Evolutionary conservation across 30 jellyfish, hydroid and myxozoan species (phyloP).

Genomic region (Sanderia malayensis): DNA sequence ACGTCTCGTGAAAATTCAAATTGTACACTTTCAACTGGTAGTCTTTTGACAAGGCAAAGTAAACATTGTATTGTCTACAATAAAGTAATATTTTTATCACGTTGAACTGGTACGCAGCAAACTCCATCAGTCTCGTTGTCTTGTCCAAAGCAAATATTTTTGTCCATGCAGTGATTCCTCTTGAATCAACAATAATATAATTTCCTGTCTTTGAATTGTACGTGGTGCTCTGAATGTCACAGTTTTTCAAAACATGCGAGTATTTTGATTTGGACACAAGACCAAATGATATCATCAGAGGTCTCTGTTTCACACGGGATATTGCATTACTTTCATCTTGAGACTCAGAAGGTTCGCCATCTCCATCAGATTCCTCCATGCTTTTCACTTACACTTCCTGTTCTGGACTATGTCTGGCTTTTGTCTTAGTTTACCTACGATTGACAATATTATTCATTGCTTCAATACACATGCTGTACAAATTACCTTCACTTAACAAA

Average conservation of each 20-base stretch:
- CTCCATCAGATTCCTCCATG: neutral
- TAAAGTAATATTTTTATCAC: slow-evolving; percentile 48
- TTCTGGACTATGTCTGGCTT: too few relatives aligned
- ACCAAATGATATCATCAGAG: slow-evolving; percentile 55
- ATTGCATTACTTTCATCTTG: slow-evolving; percentile 4
- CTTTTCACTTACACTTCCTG: too few relatives aligned
- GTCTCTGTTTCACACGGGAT: slow-evolving; percentile 7
- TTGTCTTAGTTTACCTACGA: too few relatives aligned
- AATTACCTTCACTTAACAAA: too few relatives aligned
- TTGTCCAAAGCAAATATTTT: slow-evolving; percentile 35
- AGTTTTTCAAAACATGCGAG: slow-evolving; percentile 57
- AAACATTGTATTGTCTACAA: slow-evolving; percentile 56
- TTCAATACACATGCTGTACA: too few relatives aligned
- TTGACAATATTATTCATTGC: too few relatives aligned
- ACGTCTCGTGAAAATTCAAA: slow-evolving; percentile 72
- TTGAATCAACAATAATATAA: slow-evolving; percentile 70
- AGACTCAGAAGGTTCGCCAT: neutral
- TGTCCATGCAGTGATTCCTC: slow-evolving; percentile 78
- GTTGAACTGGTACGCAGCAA: slow-evolving; percentile 64
- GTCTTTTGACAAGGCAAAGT: slow-evolving; percentile 79
- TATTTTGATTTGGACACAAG: slow-evolving; percentile 38
- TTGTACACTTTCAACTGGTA: slow-evolving; percentile 59
- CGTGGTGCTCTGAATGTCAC: slow-evolving; percentile 67
- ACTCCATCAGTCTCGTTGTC: slow-evolving; percentile 53
- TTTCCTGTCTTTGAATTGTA: slow-evolving; percentile 74